Evolutionary conservation across 2,113 vertebrate species (phyloP).

Genomic region (Chrysochloris asiatica): DNA sequence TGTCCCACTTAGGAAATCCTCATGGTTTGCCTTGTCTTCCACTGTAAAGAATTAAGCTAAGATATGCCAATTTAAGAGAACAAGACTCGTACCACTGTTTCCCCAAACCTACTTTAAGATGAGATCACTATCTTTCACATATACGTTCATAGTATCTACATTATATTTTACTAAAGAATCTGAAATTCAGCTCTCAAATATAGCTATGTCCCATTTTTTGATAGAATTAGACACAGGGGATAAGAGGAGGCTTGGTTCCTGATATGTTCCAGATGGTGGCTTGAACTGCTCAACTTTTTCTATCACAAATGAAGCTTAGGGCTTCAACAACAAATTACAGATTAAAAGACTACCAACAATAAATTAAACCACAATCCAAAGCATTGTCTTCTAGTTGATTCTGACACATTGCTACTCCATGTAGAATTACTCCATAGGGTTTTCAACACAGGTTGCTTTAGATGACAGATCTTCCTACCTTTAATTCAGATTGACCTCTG

Average conservation of each 20-base stretch:
- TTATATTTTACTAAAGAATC: neutral
- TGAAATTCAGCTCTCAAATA: neutral
- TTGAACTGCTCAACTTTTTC: neutral
- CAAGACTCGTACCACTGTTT: neutral
- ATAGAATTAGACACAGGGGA: neutral
- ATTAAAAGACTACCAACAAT: neutral
- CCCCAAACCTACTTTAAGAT: neutral
- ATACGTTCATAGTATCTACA: neutral
- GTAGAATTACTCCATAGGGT: neutral
- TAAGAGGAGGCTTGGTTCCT: neutral
- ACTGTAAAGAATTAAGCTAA: slow-evolving; percentile 29
- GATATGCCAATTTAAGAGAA: neutral
- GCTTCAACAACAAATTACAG: neutral
- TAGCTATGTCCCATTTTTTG: neutral
- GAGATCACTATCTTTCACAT: neutral
- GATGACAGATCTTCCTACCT: neutral
- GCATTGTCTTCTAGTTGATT: neutral
- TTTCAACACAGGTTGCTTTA: neutral
- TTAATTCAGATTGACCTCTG: neutral
- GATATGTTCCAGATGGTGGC: no score
- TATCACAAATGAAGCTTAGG: neutral
- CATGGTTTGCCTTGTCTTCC: neutral
- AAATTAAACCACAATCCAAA: neutral
- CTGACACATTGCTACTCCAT: neutral
- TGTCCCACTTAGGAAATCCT: neutral